Evolutionary conservation across 2,888 invertebrate species (phyloP), one percentile per base, ranked within the genome.

Genomic region (Ichneumoninae sp.): DNA sequence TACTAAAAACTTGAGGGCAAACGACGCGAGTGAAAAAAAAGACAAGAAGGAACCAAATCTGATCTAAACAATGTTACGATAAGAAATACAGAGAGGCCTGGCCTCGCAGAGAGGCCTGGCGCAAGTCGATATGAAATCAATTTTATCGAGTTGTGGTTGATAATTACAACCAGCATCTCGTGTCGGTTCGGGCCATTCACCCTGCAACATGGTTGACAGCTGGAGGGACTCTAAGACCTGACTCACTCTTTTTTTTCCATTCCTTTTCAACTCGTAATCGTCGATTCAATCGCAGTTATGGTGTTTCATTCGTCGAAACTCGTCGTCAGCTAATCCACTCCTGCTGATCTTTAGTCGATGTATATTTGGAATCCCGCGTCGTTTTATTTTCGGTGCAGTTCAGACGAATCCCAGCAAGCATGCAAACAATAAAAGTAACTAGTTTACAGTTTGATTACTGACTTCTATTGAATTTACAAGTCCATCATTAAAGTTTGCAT

Each of bases 101-200:
- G n/a, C n/a, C n/a, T n/a, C n/a, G n/a, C n/a, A n/a, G n/a, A n/a
- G n/a, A 16, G 5, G 44, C 47, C 68, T 6, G n/a, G 13, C 6
- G 26, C 44, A 44, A 47, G 68, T 68, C 47, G 44, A 5, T 68
- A 68, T 4, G 47, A 44, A 7, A 47, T 33, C 1, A 44, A 62
- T 62, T 33, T 5, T 26, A n/a, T 65, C 30, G 19, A 76, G 36
- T 76, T 40, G 47, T 54, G 52, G 68, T 76, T 54, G 16, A 30
- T 30, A 36, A 62, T 74, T 74, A 68, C 76, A 68, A 68, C 54
- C 36, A 50, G 65, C 33, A 3, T 19, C 50, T 19, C 66, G 75
- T 76, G 66, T 13, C 66, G 66, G 13, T 76, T 26, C 52, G 33
- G 66, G 52, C 22, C 66, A 47, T 66, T 76, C 52, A 10, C 65